phyloP scores from a whole-genome alignment of 2,797 vertebrate genomes.

The Manis javanica region DNA sequence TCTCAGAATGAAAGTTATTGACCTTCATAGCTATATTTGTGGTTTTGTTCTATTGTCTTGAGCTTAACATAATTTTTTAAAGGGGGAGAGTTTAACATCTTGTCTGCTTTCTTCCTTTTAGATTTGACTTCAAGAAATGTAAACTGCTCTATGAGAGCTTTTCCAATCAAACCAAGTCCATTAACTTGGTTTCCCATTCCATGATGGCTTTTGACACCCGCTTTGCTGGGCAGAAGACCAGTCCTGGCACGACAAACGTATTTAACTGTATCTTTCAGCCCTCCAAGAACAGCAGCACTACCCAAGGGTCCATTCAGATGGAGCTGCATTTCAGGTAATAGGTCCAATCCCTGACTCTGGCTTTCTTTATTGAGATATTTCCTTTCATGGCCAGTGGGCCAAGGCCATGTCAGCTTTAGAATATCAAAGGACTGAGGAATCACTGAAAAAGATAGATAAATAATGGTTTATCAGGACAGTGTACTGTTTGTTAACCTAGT shows the following conservation, averaged over 20 bases:
- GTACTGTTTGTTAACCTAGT: fast-evolving
- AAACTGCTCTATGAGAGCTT: conserved; percentile 97
- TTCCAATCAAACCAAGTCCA: conserved; percentile 95
- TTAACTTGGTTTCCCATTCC: conserved; percentile 98
- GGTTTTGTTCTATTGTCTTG: background rate
- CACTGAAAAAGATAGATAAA: background rate
- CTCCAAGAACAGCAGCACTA: conserved; percentile 91
- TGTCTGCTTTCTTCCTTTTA: conserved; percentile 76
- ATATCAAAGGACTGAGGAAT: background rate
- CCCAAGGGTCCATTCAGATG: conserved; percentile 94
- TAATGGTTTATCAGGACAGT: background rate
- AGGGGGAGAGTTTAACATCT: background rate
- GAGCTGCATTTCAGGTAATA: conserved; percentile 96
- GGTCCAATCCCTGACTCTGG: background rate
- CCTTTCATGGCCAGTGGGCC: background rate
- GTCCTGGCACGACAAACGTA: conserved; percentile 88
- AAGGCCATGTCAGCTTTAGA: background rate
- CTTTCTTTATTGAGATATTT: background rate
- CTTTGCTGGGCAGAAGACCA: conserved; percentile 81
- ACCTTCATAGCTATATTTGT: background rate
- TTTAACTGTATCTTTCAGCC: conserved; percentile 97
- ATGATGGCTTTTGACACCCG: conserved; percentile 97
- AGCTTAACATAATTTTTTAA: conserved; percentile 19
- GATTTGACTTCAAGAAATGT: conserved; percentile 99
- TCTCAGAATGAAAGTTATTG: background rate